A percentile compares a stretch with the other conserved stretches of the same genome.
phyloP scores from a whole-genome alignment of 2,797 vertebrate species.

The Leontocebus nigricollis region DNA sequence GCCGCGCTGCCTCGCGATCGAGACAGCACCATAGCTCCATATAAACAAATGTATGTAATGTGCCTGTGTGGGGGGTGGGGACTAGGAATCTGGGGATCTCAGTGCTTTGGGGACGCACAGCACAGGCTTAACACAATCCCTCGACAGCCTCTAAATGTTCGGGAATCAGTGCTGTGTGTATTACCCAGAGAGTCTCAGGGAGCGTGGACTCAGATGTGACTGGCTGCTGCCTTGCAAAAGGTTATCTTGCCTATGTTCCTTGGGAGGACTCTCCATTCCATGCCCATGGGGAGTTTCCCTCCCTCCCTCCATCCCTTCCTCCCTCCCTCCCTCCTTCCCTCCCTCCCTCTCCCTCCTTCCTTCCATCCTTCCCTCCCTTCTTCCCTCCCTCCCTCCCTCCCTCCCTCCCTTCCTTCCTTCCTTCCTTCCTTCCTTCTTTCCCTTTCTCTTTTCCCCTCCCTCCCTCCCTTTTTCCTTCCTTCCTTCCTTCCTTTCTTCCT shows the following conservation, averaged over 20 bases:
- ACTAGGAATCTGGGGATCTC: not conserved
- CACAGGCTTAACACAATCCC: no score
- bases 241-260: not conserved
- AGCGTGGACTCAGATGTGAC: accelerated
- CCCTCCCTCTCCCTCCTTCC: accelerated
- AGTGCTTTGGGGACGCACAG: no score
- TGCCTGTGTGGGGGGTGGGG: not conserved
- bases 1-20: slow-evolving; percentile 82
- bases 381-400: accelerated
- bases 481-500: no score
- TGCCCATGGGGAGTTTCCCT: not conserved
- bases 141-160: not conserved
- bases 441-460: accelerated
- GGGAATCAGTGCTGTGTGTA: not conserved
- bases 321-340: no score
- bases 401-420: accelerated
- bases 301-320: no score
- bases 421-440: accelerated
- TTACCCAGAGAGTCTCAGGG: not conserved
- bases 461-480: no score
- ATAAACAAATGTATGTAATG: slow-evolving; percentile 79
- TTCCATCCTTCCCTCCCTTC: no score
- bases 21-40: slow-evolving; percentile 67
- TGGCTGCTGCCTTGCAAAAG: not conserved
- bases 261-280: not conserved